These are phyloP conservation scores for Drosophila aldrichi DNA, from an alignment of 2,888 invertebrate species.

Conservation along the genomic window DNA sequence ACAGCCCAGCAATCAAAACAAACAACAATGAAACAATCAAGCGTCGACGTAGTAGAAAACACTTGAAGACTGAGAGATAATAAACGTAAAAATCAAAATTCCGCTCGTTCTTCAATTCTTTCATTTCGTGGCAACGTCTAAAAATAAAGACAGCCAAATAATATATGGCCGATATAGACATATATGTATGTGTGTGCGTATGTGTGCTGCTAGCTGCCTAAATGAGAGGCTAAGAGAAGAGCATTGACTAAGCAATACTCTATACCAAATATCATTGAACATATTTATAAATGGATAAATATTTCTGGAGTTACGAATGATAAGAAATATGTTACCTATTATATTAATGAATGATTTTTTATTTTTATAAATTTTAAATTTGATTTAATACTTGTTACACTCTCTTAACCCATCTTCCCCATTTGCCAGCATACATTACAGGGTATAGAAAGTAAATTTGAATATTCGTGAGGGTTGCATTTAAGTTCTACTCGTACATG, in stretches of 20 bases:
- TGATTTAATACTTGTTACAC: no score
- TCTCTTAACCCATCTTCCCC: no score
- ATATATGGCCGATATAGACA: conserved; percentile 26
- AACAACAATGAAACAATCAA: conserved; percentile 53
- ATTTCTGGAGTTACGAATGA: no score
- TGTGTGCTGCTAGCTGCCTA: background rate
- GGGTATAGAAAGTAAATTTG: conserved; percentile 50
- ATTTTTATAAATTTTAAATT: no score
- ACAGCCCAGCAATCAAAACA: conserved; percentile 34
- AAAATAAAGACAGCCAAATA: conserved; percentile 39
- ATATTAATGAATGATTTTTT: no score
- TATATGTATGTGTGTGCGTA: background rate
- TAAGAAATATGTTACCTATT: no score
- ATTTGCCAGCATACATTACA: conserved; percentile 1
- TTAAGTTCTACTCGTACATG: conserved; percentile 58
- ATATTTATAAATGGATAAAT: no score
- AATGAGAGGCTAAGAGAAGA: no score
- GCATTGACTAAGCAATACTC: conserved; percentile 5
- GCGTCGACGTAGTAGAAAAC: conserved; percentile 14
- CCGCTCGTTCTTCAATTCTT: conserved; percentile 26
- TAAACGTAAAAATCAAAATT: conserved; percentile 50
- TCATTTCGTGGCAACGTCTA: conserved; percentile 38
- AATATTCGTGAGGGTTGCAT: conserved; percentile 51
- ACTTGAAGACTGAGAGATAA: conserved; percentile 34
- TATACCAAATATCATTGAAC: background rate